Evolutionary conservation across 2,888 invertebrate genomes (phyloP), one percentile per base, ranked within the genome.

Genomic region (Stegophylla sp.): DNA sequence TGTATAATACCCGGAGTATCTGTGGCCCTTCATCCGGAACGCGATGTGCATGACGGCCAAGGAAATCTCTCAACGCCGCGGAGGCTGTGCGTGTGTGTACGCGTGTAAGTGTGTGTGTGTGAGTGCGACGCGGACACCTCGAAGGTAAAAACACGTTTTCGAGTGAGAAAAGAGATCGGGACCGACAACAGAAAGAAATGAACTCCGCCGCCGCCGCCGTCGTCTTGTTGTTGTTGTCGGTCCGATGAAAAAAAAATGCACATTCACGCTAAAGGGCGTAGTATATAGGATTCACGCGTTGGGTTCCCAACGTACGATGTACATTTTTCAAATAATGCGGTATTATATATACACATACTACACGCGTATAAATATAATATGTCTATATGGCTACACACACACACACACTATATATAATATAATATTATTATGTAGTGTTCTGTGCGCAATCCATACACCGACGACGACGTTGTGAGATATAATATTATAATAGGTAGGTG

Each of bases 41-140:
- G 66, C 76, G 53, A 77, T 77, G 76, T 56, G 76, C 76, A 77
- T 77, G 77, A 77, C 77, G 59, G 59, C 45, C 45, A 28, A 71
- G 71, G 61, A 61, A 79, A 79, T 69, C 48, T 51, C 51, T 43
- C 41, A 53, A 59, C 75, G 3, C 7, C 67, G 28, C 10, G 10
- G 75, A 23, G 20, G 34, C 23, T 0, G 23, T 41, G 15, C 12
- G 64, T 64, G n/a, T 64, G 34, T 34, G 7, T 7, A 7, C 7
- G 7, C 7, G 34, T 7, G 34, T 34, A 34, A 5, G 34, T 34
- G 34, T 7, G 34, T 7, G 41, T 59, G 59, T 56, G 59, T 59
- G 59, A 3, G 61, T 61, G 17, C 4, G 61, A 15, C 26, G 45
- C 28, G 45, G 45, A 61, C 73, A 74, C 67, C 67, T 77, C 67